Conservation (phyloP, 2,888 invertebrate species). For the Anodontia alba region DNA sequence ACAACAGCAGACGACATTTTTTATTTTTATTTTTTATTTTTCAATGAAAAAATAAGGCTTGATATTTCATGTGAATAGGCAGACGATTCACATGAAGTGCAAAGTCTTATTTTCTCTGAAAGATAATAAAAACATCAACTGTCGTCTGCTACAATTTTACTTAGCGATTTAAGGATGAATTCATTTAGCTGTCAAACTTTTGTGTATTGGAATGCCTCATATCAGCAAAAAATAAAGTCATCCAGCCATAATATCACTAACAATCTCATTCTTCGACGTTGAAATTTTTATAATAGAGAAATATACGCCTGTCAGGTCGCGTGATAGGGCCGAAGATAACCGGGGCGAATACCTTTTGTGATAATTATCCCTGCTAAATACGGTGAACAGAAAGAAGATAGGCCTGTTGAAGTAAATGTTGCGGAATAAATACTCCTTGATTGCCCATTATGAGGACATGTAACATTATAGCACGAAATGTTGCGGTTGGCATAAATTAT, state of each 20-base stretch:
- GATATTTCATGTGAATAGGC: no score
- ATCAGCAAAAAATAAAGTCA: neutral
- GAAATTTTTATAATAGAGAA: neutral
- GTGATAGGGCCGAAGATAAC: neutral
- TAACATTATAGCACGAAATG: neutral
- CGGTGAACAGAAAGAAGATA: neutral
- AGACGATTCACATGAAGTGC: no score
- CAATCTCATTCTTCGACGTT: neutral
- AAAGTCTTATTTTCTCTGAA: no score
- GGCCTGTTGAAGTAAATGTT: neutral
- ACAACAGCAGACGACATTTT: no score
- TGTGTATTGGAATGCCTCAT: neutral
- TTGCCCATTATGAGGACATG: neutral
- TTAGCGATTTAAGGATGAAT: no score
- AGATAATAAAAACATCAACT: no score
- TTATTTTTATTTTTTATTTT: no score
- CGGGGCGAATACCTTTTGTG: neutral
- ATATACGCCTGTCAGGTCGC: neutral
- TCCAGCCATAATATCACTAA: neutral
- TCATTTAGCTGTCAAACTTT: neutral
- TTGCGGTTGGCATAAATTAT: neutral
- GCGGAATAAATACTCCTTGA: neutral
- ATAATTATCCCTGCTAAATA: neutral
- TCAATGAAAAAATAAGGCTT: no score
- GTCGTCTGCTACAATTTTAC: no score